Evolutionary conservation across 2,113 vertebrate species (phyloP), one percentile per base, ranked within the genome.

Genomic region (Ia io): DNA sequence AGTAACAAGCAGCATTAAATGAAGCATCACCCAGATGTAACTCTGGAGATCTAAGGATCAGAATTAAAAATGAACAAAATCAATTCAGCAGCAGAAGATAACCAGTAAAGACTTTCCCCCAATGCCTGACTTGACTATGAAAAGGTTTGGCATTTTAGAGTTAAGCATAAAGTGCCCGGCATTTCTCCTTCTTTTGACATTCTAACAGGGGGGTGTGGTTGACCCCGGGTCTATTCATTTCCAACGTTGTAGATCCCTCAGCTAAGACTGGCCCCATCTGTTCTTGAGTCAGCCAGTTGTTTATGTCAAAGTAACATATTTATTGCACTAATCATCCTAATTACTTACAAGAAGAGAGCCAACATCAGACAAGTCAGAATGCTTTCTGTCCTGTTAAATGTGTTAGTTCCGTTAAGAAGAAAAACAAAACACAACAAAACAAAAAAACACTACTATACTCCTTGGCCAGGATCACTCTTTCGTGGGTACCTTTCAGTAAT

Each of bases 131-230:
- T 91, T 69, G 47, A 56, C 53, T 80, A 28, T 0, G 0, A 93
- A 97, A 79, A 76, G 70, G 30, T 76, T 78, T 59, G 14, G 32
- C 61, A 77, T 14, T 84, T 74, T 78, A 17, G 77, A 97, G 91
- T 97, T 97, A 67, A 40, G 89, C 97, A 96, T 73, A 78, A 97
- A 96, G 95, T 9, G 80, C 0, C 0, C 59, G 73, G 0, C 44
- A 11, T 61, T 95, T 91, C 69, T 95, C 28, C 9, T 88, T 78
- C 84, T 95, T 79, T 92, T 6, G 3, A 84, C 47, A 88, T 97
- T 97, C 95, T 95, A 90, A 79, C 49, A 95, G 88, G 97, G 96
- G 95, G 96, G 97, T 97, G 97, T 97, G 97, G 96, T 83, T 97
- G 95, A 96, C 92, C 97, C 96, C 51, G 88, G 56, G 42, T 83